Conservation (phyloP, 2,888 invertebrate genomes). For the Acanthoscelides obtectus region DNA sequence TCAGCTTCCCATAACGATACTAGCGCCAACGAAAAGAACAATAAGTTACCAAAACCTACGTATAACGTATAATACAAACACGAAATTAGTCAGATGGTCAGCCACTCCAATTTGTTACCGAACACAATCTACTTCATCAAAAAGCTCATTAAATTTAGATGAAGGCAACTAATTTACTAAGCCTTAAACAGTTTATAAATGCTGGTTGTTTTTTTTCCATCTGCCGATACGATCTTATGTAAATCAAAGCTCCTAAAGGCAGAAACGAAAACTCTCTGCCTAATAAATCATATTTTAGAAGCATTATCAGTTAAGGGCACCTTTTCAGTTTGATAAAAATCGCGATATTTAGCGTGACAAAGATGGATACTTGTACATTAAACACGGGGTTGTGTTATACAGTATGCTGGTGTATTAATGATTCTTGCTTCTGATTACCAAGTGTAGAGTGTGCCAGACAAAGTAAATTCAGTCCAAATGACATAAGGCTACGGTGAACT, state of each 20-base stretch:
- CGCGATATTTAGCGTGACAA: neutral
- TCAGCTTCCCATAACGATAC: neutral
- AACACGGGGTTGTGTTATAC: neutral
- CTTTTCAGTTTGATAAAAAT: neutral
- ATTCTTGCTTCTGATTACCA: neutral
- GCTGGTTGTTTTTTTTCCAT: neutral
- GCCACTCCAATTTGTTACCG: neutral
- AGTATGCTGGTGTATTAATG: neutral
- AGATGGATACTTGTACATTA: neutral
- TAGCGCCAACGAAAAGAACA: neutral
- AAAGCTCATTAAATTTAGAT: neutral
- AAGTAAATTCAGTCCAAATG: no score
- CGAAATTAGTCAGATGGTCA: neutral
- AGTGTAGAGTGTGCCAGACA: no score
- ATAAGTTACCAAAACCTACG: neutral
- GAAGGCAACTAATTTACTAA: neutral
- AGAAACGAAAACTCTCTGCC: neutral
- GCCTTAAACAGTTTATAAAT: neutral
- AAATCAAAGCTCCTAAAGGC: neutral
- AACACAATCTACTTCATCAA: neutral
- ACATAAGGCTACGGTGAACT: no score
- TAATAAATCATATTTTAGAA: neutral
- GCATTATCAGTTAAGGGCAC: neutral
- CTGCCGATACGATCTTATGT: neutral
- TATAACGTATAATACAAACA: neutral